Evolutionary conservation across 2,888 invertebrate species (phyloP), one percentile per base, ranked within the genome.

Genomic region (Junonia oenone): DNA sequence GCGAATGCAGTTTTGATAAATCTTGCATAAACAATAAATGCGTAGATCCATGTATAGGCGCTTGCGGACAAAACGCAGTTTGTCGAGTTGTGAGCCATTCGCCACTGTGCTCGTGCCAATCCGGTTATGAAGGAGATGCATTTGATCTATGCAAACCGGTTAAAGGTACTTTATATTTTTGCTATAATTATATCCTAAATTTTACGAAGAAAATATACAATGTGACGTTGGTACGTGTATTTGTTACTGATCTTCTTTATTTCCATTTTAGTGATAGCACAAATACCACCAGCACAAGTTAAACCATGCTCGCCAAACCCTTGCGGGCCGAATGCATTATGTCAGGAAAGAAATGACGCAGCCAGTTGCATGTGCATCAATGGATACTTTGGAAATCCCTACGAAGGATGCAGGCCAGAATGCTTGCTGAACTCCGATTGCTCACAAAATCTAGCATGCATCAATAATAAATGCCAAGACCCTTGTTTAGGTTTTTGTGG

Each of bases 81-180:
- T 97, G 97, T 73, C 91, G 94, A 58, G 95, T 95, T 1, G 92
- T 96, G 51, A 96, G 96, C 75, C 97, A 97, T 77, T 95, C 95
- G 65, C 96, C 97, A 0, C 93, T 96, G 56, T 97, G 97, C 72
- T 92, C 92, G 52, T 97, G 97, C 72, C 93, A 94, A 62, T 73
- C 83, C 26, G 92, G 92, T 53, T 92, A 92, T 72, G 91, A 93
- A 57, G 97, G 97, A 47, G 95, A 97, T 91, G 95, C 97, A 31
- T 96, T 96, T 71, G 91, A 93, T 35, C 91, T 92, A 67, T 96
- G 96, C 73, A 68, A 76, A 37, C 80, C 80, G 27, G 68, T 77
- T 33, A 68, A 70, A 79, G 76, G 78, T 91, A 91, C 19, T 37
- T 11, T 8, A 2, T 29, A 5, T 5, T 6, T 29, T 38, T 15